Evolutionary conservation across 2,113 vertebrate genomes (phyloP).

Genomic region (Podilymbus podiceps): DNA sequence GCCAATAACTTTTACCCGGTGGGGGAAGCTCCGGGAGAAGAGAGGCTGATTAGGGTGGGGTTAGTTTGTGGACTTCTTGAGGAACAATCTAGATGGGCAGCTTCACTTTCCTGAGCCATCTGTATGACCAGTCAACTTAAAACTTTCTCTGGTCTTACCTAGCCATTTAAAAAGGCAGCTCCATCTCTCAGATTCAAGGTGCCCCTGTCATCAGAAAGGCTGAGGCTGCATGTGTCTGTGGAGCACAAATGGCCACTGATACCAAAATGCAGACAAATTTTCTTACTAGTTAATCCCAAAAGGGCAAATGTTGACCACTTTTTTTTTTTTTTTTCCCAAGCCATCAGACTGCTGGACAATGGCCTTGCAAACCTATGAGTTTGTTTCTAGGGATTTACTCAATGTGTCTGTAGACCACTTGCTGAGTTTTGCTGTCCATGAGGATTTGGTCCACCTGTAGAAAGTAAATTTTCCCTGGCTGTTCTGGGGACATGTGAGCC

Average conservation of each 20-base stretch:
- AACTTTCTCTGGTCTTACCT: not conserved
- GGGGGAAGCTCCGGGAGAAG: not conserved
- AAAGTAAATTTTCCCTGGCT: not conserved
- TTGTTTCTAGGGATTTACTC: not conserved
- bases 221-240: not conserved
- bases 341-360: not conserved
- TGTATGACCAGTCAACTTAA: not conserved
- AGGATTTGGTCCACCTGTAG: not conserved
- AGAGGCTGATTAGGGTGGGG: not conserved
- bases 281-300: not conserved
- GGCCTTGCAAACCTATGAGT: not conserved
- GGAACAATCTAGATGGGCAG: fast-evolving
- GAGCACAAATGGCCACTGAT: not conserved
- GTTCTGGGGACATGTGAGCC: not conserved
- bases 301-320: not conserved
- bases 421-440: not conserved
- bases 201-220: not conserved
- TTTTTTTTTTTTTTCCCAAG: not conserved
- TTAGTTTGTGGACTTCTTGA: not conserved
- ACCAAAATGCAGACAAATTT: not conserved
- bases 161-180: not conserved
- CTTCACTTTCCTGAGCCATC: too few species aligned
- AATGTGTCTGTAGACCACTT: fast-evolving
- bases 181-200: not conserved
- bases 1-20: not conserved